Conservation (phyloP, 2,888 invertebrate genomes). For the Ormia ochracea region DNA sequence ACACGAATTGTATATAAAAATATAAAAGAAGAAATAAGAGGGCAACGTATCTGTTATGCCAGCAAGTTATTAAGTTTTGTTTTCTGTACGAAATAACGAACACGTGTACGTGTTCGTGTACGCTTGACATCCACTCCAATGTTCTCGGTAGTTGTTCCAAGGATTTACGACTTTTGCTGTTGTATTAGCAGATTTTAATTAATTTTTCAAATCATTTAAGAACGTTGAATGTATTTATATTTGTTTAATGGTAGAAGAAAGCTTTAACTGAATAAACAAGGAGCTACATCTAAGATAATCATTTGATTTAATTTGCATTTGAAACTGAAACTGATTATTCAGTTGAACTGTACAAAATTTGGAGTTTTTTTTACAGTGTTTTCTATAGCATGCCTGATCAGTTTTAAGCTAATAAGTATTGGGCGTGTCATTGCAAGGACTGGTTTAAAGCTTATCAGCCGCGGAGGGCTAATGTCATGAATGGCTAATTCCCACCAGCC, state of each 20-base stretch:
- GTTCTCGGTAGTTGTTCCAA: not conserved
- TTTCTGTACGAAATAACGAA: not conserved
- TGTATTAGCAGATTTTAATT: not conserved
- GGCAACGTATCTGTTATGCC: not conserved
- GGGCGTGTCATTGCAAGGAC: too few relatives aligned
- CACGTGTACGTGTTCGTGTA: slow-evolving; percentile 8
- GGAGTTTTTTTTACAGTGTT: too few relatives aligned
- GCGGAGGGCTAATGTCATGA: too few relatives aligned
- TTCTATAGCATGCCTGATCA: too few relatives aligned
- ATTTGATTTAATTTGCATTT: too few relatives aligned
- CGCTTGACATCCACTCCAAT: not conserved
- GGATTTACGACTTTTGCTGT: not conserved
- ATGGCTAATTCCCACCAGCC: too few relatives aligned
- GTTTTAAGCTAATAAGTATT: too few relatives aligned
- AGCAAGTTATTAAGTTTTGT: not conserved
- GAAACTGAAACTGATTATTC: too few relatives aligned
- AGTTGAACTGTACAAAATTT: too few relatives aligned
- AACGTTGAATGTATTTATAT: not conserved
- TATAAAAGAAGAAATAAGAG: not conserved
- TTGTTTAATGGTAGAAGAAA: not conserved
- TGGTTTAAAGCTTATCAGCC: too few relatives aligned
- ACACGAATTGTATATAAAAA: not conserved
- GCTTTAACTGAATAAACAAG: not conserved
- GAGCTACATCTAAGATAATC: not conserved
- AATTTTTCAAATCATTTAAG: not conserved